Percentiles rank a stretch among this genome's conserved stretches.
These are phyloP conservation scores for Serranus cabrilla DNA, from an alignment of 2,797 vertebrate species.

Conservation along the genomic window DNA sequence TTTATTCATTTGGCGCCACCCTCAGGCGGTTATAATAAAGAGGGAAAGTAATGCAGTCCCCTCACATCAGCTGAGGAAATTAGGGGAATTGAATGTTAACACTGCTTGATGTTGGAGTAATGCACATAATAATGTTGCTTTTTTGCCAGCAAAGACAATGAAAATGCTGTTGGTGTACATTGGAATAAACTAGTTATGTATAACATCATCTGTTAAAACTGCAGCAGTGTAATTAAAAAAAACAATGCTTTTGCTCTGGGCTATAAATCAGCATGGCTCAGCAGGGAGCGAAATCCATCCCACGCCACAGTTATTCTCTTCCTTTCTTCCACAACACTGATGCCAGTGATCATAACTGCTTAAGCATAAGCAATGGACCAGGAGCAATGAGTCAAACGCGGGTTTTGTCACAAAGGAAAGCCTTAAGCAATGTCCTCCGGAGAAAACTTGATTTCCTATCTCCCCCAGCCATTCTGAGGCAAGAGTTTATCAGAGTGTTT, in stretches of 20 bases:
- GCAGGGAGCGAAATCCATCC: conserved; percentile 70
- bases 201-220: conserved; percentile 59
- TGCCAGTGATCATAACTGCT: conserved; percentile 71
- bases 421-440: conserved; percentile 76
- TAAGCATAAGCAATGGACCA: conserved; percentile 66
- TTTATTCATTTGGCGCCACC: conserved; percentile 89
- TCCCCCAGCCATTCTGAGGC: conserved; percentile 72
- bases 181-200: conserved; percentile 38
- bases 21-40: conserved; percentile 79
- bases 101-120: conserved; percentile 30
- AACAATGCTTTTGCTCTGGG: conserved; percentile 62
- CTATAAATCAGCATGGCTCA: conserved; percentile 72
- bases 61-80: conserved; percentile 46
- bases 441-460: conserved; percentile 79
- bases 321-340: conserved; percentile 67
- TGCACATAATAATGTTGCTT: conserved; percentile 17
- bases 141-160: conserved; percentile 10
- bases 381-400: conserved; percentile 73
- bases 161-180: conserved; percentile 12
- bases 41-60: conserved; percentile 12
- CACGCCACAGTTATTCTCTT: conserved; percentile 62
- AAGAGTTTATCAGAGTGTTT: conserved; percentile 82
- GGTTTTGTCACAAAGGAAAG: conserved; percentile 73
- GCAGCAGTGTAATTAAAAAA: conserved; percentile 56
- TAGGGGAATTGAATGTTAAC: conserved; percentile 30